Conservation (phyloP, 2,888 invertebrate species). For the Euzophera pinguis region DNA sequence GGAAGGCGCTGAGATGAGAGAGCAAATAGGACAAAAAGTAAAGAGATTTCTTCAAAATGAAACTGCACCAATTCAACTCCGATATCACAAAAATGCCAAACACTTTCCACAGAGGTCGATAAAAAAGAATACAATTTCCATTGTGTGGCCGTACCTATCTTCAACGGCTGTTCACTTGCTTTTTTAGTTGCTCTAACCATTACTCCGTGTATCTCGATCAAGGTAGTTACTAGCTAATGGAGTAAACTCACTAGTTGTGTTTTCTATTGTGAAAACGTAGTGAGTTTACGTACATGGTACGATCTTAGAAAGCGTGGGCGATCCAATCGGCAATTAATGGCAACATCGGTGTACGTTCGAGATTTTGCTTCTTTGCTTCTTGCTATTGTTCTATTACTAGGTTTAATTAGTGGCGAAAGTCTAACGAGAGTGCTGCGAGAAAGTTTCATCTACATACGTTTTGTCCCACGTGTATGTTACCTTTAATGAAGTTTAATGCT, state of each 20-base stretch:
- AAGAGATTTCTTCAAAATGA: not conserved
- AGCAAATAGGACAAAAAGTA: not conserved
- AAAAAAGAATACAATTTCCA: constrained; percentile 38
- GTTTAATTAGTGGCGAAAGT: constrained; percentile 77
- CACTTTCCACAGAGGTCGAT: constrained; percentile 49
- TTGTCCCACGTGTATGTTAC: constrained; percentile 48
- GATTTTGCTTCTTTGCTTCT: constrained; percentile 62
- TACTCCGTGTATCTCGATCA: constrained; percentile 27
- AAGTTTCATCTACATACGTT: constrained; percentile 51
- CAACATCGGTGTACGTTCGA: constrained; percentile 58
- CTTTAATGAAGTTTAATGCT: constrained; percentile 40
- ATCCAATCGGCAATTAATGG: constrained; percentile 71
- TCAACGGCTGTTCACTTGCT: constrained; percentile 40
- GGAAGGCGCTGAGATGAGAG: too few relatives aligned
- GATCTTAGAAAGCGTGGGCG: constrained; percentile 70
- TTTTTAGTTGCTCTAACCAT: constrained; percentile 41
- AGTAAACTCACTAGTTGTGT: constrained; percentile 22
- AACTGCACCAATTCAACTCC: constrained; percentile 29
- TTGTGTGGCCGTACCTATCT: constrained; percentile 44
- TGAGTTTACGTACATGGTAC: constrained; percentile 48
- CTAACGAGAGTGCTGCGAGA: constrained; percentile 67
- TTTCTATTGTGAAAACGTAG: constrained; percentile 43
- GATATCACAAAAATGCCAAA: constrained; percentile 32
- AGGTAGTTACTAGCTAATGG: not conserved
- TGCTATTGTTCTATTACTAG: constrained; percentile 69